Evolutionary conservation across 2,113 vertebrate species (phyloP), one percentile per base, ranked within the genome.

Genomic region (Bostrychus sinensis): DNA sequence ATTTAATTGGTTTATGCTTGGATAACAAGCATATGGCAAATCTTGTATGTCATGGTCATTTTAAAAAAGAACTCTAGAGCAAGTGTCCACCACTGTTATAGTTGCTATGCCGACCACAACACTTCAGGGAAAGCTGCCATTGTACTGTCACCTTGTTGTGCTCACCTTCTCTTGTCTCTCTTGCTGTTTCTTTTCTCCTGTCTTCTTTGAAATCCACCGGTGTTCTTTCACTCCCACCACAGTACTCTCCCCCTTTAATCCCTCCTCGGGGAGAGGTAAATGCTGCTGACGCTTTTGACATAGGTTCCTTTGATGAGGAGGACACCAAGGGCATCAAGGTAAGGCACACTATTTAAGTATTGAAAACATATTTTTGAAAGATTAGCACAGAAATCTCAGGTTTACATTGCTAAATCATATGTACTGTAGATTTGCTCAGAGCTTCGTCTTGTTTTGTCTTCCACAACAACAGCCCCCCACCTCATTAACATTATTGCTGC

Each of bases 321-420:
- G 97, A 99, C 89, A 99, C 96, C 58, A 99, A 97, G 87, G 97
- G 97, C 89, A 97, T 99, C 83, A 99, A 98, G 97, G 96, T 98
- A 70, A 58, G 34, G 6, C 38, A 26, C 19, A 30, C 28, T 16
- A 28, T 17, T 3, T 5, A 4, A n/a, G 16, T 10, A 13, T 3
- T 34, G 37, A 22, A 4, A 10, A 6, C 16, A 2, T 10, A 39
- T 11, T 10, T 48, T 36, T 11, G 17, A 48, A 23, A 32, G 14
- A 22, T 25, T 16, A 42, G 39, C 2, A 19, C 19, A 42, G 22
- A 4, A 7, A 5, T 16, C 0, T 14, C 1, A 16, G 11, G 13
- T 16, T 39, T 13, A 39, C 37, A 10, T 39, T 39, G 1, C 37
- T 10, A 16, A 39, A 39, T 3, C 9, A 1, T 39, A 4, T 39